phyloP scores from a whole-genome alignment of 1,140 invertebrate species.

The Hypsibius dujardini region DNA sequence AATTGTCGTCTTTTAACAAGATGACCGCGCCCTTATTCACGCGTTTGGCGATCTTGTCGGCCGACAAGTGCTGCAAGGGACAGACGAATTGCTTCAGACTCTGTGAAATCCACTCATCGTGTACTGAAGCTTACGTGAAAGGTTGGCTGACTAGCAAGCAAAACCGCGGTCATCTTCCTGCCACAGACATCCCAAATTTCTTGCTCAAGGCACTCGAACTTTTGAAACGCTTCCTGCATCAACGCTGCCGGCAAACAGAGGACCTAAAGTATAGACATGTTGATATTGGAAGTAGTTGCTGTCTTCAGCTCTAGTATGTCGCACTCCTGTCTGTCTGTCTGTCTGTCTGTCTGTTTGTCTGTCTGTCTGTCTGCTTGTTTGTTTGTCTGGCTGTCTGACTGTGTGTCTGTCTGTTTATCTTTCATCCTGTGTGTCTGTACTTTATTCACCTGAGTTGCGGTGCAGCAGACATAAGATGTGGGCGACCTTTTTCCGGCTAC shows the following conservation, averaged over 20 bases:
- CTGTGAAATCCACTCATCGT: too few relatives aligned
- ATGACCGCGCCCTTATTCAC: neutral
- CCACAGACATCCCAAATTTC: neutral
- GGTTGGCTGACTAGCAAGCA: neutral
- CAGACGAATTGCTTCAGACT: too few relatives aligned
- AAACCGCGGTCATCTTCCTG: neutral
- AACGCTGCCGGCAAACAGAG: neutral
- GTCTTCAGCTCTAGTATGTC: too few relatives aligned
- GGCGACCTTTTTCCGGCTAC: neutral
- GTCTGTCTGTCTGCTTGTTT: too few relatives aligned
- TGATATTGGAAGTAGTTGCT: neutral
- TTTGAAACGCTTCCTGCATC: neutral
- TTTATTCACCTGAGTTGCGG: neutral
- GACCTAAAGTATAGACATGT: neutral
- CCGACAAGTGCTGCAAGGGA: neutral
- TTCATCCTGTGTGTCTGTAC: too few relatives aligned
- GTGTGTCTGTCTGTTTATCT: too few relatives aligned
- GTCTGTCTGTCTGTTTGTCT: too few relatives aligned
- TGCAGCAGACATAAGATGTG: neutral
- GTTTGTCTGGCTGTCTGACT: too few relatives aligned
- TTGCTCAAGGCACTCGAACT: neutral
- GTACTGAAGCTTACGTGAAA: neutral
- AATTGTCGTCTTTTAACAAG: neutral
- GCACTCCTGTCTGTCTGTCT: too few relatives aligned
- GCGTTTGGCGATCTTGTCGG: neutral